Evolutionary conservation across 2,797 vertebrate genomes (phyloP).

Genomic region (Cichlasoma orientale): DNA sequence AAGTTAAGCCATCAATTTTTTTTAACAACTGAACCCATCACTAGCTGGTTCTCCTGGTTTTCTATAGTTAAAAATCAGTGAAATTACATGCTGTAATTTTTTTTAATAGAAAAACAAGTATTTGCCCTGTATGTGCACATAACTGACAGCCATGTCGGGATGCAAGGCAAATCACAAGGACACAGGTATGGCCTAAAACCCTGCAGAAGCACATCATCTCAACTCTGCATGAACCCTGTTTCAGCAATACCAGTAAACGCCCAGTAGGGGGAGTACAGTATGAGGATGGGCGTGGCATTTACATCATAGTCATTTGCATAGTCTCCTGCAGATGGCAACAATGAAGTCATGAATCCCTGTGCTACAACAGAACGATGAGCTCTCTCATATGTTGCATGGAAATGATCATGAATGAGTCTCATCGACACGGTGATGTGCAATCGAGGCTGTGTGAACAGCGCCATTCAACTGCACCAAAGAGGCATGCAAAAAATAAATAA

Average conservation of each 20-base stretch:
- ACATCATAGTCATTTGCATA: conserved; percentile 72
- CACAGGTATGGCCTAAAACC: conserved; percentile 10
- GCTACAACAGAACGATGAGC: conserved; percentile 54
- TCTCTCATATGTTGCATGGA: conserved; percentile 54
- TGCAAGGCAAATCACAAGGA: conserved; percentile 28
- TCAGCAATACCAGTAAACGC: conserved; percentile 28
- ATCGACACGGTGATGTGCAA: conserved; percentile 58
- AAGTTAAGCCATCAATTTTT: neutral
- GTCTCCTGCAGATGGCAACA: conserved; percentile 75
- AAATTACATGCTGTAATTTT: neutral
- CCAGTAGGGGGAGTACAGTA: conserved; percentile 54
- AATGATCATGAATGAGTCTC: conserved; percentile 61
- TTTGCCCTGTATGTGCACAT: neutral
- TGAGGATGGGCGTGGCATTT: conserved; percentile 73
- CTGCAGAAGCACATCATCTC: conserved; percentile 10
- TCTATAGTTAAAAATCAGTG: neutral
- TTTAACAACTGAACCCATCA: neutral
- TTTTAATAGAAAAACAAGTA: neutral
- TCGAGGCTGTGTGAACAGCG: conserved; percentile 49
- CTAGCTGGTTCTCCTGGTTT: neutral
- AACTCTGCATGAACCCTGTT: conserved; percentile 41
- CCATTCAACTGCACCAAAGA: conserved; percentile 60
- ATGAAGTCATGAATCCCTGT: conserved; percentile 59
- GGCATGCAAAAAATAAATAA: conserved; percentile 71
- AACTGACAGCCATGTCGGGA: neutral